phyloP scores from a whole-genome alignment of 1,140 invertebrate species.

The Meteorus sp. region DNA sequence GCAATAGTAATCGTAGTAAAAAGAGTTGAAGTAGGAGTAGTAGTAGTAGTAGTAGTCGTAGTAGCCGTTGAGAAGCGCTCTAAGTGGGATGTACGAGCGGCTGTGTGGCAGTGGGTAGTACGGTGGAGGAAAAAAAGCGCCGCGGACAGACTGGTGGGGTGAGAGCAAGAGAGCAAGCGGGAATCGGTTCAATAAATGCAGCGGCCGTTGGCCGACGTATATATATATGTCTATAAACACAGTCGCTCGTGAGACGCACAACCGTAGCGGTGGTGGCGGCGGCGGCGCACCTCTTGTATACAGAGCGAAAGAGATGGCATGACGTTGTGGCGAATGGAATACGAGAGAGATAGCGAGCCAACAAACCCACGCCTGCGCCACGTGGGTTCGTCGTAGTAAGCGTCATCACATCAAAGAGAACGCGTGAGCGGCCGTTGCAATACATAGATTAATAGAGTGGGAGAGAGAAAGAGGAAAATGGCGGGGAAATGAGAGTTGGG shows the following conservation, averaged over 20 bases:
- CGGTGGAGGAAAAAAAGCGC: not conserved
- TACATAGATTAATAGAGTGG: too few relatives aligned
- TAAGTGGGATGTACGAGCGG: not conserved
- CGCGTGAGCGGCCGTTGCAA: too few relatives aligned
- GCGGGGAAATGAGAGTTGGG: too few relatives aligned
- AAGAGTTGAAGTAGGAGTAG: constrained; percentile 3
- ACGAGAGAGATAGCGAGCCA: constrained; percentile 36
- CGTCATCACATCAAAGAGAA: not conserved
- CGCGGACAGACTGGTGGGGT: constrained; percentile 11
- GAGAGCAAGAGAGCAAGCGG: constrained; percentile 23
- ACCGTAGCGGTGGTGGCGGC: not conserved
- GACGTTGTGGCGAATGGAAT: not conserved
- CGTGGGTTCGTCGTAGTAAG: constrained; percentile 29
- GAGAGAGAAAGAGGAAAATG: too few relatives aligned
- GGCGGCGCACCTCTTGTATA: not conserved
- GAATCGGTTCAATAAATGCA: constrained; percentile 46
- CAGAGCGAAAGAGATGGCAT: not conserved
- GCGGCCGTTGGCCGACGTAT: constrained; percentile 27
- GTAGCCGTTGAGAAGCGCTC: constrained; percentile 15
- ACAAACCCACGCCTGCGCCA: constrained; percentile 50
- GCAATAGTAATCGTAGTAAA: constrained; percentile 1
- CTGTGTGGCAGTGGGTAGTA: not conserved
- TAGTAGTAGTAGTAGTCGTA: constrained; percentile 10
- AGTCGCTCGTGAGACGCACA: not conserved
- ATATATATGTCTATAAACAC: not conserved